phyloP scores from a whole-genome alignment of 2,888 invertebrate genomes.

The Drosophila mettleri region DNA sequence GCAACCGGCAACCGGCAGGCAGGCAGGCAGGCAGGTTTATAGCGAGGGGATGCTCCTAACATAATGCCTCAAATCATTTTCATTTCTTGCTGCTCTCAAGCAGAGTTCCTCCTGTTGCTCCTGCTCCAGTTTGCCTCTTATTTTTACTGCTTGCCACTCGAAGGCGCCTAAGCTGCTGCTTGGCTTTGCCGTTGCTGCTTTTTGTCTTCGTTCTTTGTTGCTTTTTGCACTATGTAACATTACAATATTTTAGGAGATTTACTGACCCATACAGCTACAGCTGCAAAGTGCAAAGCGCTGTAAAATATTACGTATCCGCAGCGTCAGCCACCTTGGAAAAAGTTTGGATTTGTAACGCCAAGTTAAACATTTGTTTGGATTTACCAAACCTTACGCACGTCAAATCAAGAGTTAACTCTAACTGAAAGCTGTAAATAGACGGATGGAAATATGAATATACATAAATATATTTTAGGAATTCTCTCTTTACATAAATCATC shows the following conservation, averaged over 20 bases:
- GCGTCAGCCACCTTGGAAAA: constrained; percentile 41
- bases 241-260: constrained; percentile 77
- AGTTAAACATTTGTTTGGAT: constrained; percentile 51
- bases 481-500: not conserved
- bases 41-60: constrained; percentile 24
- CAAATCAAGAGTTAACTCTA: not conserved
- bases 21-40: not conserved
- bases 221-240: constrained; percentile 38
- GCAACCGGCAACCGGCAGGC: no score
- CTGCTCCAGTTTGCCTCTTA: constrained; percentile 7
- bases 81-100: constrained; percentile 64
- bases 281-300: constrained; percentile 72
- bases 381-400: constrained; percentile 22
- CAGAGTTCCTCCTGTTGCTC: not conserved
- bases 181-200: not conserved
- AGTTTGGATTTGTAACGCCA: constrained; percentile 47
- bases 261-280: constrained; percentile 66
- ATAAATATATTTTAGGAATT: no score
- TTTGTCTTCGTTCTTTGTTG: constrained; percentile 6
- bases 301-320: constrained; percentile 71
- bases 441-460: no score
- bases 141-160: constrained; percentile 67
- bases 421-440: no score
- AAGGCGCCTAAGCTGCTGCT: constrained; percentile 59
- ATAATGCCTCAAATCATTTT: constrained; percentile 79